Percentiles rank a stretch among this genome's conserved stretches.
phyloP scores from a whole-genome alignment of 1,140 invertebrate genomes.

The Eupeodes corollae region DNA sequence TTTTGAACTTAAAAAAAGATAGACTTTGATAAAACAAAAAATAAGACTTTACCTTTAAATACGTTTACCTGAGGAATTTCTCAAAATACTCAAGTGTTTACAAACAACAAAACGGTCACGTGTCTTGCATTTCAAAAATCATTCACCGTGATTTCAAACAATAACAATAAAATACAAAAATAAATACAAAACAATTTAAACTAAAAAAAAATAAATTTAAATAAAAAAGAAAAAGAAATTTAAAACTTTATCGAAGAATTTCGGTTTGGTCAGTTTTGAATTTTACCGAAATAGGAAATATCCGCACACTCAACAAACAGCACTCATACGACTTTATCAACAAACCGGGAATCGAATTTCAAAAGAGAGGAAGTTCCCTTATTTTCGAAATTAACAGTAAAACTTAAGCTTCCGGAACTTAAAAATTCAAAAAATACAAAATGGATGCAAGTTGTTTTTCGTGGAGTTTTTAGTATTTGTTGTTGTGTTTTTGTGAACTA shows the following conservation, averaged over 20 bases:
- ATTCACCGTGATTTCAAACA: too few relatives aligned
- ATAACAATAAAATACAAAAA: too few relatives aligned
- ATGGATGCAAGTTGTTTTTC: neutral
- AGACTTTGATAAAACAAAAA: neutral
- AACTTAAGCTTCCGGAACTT: neutral
- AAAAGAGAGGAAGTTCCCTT: neutral
- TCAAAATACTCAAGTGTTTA: neutral
- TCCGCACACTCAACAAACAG: too few relatives aligned
- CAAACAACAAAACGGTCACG: constrained; percentile 1
- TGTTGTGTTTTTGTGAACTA: neutral
- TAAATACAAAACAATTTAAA: too few relatives aligned
- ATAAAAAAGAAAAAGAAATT: too few relatives aligned
- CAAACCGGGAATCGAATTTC: neutral
- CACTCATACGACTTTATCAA: too few relatives aligned
- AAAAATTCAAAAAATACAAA: constrained; percentile 4
- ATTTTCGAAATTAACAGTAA: neutral
- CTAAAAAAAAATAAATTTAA: too few relatives aligned
- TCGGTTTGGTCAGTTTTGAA: too few relatives aligned
- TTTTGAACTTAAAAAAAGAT: neutral
- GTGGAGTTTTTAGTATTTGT: neutral
- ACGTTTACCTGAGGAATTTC: neutral
- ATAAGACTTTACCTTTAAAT: neutral
- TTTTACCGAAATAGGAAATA: too few relatives aligned
- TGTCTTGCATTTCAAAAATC: neutral
- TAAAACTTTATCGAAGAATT: too few relatives aligned